Conservation (phyloP, 2,113 vertebrate genomes). For the Microcebus lehilahytsara region DNA sequence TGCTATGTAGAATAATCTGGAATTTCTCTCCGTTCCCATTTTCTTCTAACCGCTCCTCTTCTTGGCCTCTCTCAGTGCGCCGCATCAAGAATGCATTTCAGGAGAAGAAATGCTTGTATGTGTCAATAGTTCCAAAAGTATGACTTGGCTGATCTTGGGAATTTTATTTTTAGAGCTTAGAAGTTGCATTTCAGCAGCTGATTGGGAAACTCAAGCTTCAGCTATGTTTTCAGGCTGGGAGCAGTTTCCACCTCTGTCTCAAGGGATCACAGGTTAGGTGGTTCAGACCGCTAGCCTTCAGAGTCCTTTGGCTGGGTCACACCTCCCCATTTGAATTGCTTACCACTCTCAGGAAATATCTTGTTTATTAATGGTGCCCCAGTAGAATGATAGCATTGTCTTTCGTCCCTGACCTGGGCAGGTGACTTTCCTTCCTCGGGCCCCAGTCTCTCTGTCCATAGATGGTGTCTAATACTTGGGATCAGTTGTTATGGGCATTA, state of each 20-base stretch:
- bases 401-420: background rate
- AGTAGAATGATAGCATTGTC: background rate
- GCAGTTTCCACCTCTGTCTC: constrained; percentile 14
- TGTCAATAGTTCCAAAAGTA: constrained; percentile 13
- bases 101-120: constrained; percentile 39
- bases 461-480: background rate
- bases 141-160: background rate
- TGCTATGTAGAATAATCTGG: background rate
- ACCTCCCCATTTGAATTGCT: background rate
- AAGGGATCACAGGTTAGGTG: background rate
- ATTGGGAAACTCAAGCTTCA: constrained; percentile 26
- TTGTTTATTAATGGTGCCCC: background rate
- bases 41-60: background rate
- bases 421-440: background rate
- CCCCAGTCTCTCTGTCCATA: background rate
- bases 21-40: background rate
- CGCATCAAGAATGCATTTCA: background rate
- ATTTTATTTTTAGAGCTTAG: constrained; percentile 67
- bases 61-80: background rate
- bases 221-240: constrained; percentile 8
- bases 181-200: constrained; percentile 23
- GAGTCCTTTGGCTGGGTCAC: background rate
- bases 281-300: background rate
- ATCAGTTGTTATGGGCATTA: background rate
- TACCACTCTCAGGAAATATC: background rate